A percentile compares a stretch with the other conserved stretches of the same genome.
phyloP scores from a whole-genome alignment of 2,888 invertebrate genomes.

The Dasysyrphus albostriatus region DNA sequence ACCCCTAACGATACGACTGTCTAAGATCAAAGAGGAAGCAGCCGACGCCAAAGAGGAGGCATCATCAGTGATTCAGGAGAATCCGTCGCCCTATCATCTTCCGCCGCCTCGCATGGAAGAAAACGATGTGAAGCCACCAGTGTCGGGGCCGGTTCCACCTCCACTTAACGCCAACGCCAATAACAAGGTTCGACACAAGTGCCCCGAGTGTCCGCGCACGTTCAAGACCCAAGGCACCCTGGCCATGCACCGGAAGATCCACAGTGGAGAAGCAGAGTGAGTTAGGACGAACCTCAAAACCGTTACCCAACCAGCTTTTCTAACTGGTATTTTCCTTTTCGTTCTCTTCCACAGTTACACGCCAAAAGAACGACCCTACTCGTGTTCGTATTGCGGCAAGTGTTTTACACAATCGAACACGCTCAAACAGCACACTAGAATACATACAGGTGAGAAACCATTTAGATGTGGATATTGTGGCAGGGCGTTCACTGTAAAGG shows the following conservation, averaged over 20 bases:
- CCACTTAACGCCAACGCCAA: conserved; percentile 65
- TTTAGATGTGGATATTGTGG: conserved; percentile 84
- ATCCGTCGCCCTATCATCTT: conserved; percentile 55
- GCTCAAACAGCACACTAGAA: conserved; percentile 84
- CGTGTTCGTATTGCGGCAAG: conserved; percentile 83
- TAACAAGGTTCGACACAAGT: conserved; percentile 82
- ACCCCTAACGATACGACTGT: conserved; percentile 81
- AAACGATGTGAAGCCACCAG: conserved; percentile 75
- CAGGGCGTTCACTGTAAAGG: conserved; percentile 84
- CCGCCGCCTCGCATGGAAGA: conserved; percentile 44
- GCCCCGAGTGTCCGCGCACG: conserved; percentile 83
- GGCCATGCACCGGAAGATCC: conserved; percentile 83
- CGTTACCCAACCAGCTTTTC: conserved; percentile 2
- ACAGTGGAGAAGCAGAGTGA: conserved; percentile 84
- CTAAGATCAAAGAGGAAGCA: conserved; percentile 80
- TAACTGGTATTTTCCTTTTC: conserved; percentile 66
- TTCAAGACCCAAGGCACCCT: conserved; percentile 83
- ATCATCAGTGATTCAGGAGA: conserved; percentile 64
- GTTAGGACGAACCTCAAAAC: conserved; percentile 42
- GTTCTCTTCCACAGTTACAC: conserved; percentile 79
- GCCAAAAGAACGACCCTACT: conserved; percentile 84
- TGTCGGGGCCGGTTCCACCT: conserved; percentile 74
- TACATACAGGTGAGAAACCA: conserved; percentile 84
- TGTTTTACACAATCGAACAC: conserved; percentile 84
- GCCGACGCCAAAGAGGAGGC: conserved; percentile 82